Base-by-base conservation (phyloP, 2,113 vertebrate species). In the Tapirus terrestris region DNA sequence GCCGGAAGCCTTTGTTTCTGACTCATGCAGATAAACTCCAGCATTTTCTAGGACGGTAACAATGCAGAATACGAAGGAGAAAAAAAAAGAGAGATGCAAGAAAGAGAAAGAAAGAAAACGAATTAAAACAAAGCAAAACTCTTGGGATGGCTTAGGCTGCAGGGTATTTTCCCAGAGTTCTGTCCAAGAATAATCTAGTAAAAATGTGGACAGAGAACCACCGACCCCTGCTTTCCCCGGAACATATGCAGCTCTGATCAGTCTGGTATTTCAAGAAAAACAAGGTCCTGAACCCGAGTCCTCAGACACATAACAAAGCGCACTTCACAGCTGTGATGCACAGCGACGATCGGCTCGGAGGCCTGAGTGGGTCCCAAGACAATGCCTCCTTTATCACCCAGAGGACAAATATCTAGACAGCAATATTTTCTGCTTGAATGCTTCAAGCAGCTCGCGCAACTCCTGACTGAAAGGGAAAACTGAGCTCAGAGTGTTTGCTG, bases 381-480 rank as follows among this genome's bases (percentile, higher is more conserved):
- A 99, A 99, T 99, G 99, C 99, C 99, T 99, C 99, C 99, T 99
- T 99, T 99, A 99, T 99, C 99, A 99, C 99, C 99, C 99, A 99
- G 99, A 99, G 99, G 99, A 99, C 99, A 99, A 99, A 99, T 99
- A 99, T 99, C 99, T 99, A 99, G 99, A 99, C 99, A 99, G 99
- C 99, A 99, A 99, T 99, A 99, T 99, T 99, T 99, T 99, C 99
- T 99, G 99, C 99, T 99, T 99, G 98, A 99, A 98, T 98, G 99
- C 99, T 99, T 98, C 98, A 98, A 99, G 99, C 99, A 98, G 99
- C 98, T 99, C 98, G 96, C 56, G 89, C 99, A 99, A 99, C 99
- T 99, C 98, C 98, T 99, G 98, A 98, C 98, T 99, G 99, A 98
- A 99, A 99, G 98, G 98, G 98, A 99, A 99, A 99, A 99, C 98